Percentiles rank a stretch among this genome's conserved stretches.
phyloP scores from a whole-genome alignment of 2,113 vertebrate genomes.

The Gallinago undulata region DNA sequence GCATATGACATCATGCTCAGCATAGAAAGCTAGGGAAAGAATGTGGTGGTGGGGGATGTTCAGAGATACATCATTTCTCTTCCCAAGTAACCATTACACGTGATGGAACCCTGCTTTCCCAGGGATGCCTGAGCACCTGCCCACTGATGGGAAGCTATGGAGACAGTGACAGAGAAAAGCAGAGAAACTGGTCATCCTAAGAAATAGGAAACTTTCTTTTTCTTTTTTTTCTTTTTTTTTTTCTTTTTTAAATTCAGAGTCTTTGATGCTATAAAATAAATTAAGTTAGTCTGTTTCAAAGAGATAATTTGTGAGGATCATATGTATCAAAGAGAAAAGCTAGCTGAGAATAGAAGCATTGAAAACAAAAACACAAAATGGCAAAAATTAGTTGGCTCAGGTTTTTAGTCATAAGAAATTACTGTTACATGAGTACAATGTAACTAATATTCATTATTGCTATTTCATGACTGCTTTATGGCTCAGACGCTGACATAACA shows the following conservation, averaged over 20 bases:
- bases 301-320: neutral
- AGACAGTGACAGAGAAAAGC: neutral
- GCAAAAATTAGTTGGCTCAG: neutral
- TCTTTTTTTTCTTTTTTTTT: neutral
- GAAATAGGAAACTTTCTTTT: neutral
- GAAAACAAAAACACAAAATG: neutral
- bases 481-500: neutral
- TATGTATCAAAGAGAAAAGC: neutral
- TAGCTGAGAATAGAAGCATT: neutral
- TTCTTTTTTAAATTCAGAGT: neutral
- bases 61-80: neutral
- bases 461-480: neutral
- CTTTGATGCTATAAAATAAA: slow-evolving; percentile 40
- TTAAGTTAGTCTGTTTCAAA: slow-evolving; percentile 10
- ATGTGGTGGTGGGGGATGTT: neutral
- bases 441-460: neutral
- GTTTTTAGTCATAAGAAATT: slow-evolving; percentile 28
- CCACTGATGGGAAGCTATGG: neutral
- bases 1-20: neutral
- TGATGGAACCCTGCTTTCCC: neutral
- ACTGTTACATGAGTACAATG: neutral
- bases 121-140: neutral
- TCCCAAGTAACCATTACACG: neutral
- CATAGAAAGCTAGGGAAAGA: neutral
- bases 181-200: neutral